Base-by-base conservation (phyloP, 2,888 invertebrate genomes). In the Rotaria macrura region DNA sequence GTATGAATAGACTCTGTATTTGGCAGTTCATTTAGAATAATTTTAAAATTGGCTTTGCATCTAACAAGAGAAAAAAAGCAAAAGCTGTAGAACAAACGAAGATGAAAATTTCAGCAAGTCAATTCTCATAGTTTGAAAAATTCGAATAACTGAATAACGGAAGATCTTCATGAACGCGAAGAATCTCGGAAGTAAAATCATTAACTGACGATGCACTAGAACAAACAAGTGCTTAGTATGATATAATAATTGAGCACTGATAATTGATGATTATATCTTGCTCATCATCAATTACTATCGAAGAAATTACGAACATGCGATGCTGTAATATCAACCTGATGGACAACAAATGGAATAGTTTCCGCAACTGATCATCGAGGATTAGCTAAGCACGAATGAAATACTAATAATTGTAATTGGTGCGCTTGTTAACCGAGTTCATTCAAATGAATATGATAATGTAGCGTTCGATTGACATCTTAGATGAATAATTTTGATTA, bases 371-470 rank as follows among this genome's bases (percentile, higher is more conserved):
- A 79, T 43, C 40, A 79, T 23, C 74, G 43, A 12, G 74, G 25
- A 79, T 79, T 43, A 1, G 74, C 29, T n/a, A 40, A 79, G 43
- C 86, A 87, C 38, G 87, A 85, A 84, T 55, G 54, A 84, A 54
- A 86, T 29, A 87, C 87, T 49, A 87, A 87, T 17, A 49, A 55
- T 72, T 87, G 86, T 20, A 87, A 85, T 79, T 86, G 84, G 72
- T 86, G 85, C 12, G 86, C 40, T 34, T 84, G 43, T 79, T 84
- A 87, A 54, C 84, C 84, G 55, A 85, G 87, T 43, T 87, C 87
- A 85, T 87, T 85, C n/a, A 84, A 87, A 25, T 87, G 52, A 17
- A 86, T 84, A 85, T 83, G 74, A 57, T 87, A 87, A 84, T 85
- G 86, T 38, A 87, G 72, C n/a, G 87, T 84, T 47, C 85, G 85